Evolutionary conservation across 1,140 invertebrate species (phyloP).

Genomic region (Drosophila melanica): DNA sequence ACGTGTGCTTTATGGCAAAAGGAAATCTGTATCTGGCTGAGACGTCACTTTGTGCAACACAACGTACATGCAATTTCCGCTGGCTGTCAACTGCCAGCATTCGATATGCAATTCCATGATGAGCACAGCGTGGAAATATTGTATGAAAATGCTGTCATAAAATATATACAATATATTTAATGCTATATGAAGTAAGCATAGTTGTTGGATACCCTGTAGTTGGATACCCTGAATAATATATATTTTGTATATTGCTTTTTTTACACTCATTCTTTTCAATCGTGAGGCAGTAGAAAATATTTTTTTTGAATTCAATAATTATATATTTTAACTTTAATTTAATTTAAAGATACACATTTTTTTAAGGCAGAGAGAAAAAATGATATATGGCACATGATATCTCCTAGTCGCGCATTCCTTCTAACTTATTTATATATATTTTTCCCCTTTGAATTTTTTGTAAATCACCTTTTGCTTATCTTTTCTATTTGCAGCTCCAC

Average conservation of each 20-base stretch:
- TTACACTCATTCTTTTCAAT: too few species aligned
- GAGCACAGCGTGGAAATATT: neutral
- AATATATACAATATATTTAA: constrained; percentile 39
- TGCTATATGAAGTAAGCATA: constrained; percentile 9
- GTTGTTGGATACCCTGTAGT: constrained; percentile 8
- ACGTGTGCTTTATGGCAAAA: constrained; percentile 44
- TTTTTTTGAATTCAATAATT: too few species aligned
- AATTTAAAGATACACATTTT: too few species aligned
- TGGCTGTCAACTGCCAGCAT: constrained; percentile 38
- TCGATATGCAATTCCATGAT: constrained; percentile 34
- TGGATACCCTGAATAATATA: too few species aligned
- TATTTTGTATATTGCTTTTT: too few species aligned
- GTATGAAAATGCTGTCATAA: constrained; percentile 31
- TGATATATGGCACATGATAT: neutral
- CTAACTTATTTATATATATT: constrained; percentile 16
- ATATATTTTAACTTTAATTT: too few species aligned
- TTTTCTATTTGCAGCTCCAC: constrained; percentile 88
- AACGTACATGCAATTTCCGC: constrained; percentile 48
- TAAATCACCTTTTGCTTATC: constrained; percentile 33
- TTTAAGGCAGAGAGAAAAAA: neutral
- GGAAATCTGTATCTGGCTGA: constrained; percentile 42
- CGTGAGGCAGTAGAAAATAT: too few species aligned
- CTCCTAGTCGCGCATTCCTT: neutral
- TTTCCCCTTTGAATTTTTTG: constrained; percentile 4
- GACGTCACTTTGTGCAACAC: constrained; percentile 40